Base-by-base conservation (phyloP, 2,888 invertebrate species). In the Ochropacha duplaris region DNA sequence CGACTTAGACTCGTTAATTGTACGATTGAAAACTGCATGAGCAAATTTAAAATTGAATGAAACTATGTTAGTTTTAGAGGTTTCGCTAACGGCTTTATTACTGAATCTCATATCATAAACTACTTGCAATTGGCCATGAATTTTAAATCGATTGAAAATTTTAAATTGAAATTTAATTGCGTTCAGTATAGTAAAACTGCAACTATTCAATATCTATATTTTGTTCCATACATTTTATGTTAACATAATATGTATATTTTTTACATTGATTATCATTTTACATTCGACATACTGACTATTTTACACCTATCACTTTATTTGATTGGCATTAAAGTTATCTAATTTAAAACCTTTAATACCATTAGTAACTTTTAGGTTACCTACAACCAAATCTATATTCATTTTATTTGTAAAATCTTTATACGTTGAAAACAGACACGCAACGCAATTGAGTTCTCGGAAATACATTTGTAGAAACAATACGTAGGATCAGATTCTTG, bases 21-120 rank as follows among this genome's bases (percentile, higher is more conserved):
- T 76, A 83, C 71, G 75, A 72, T 68, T 72, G 64, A 68, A 71
- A 79, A 75, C 79, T 56, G 66, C 59, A 59, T 62, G 69, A 59
- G 55, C 54, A 57, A 34, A 24, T 49, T 51, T 34, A 31, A 54
- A 57, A 63, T n/a, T 66, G 64, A 67, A 65, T 72, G 68, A 69
- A 73, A 72, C 74, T 77, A 82, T 84, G 84, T 85, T 86, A 85
- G 85, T 85, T 87, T 88, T 87, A 86, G 86, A 82, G 81, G 86
- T 84, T 86, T 83, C 76, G 79, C 85, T 85, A 82, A 83, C 87
- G 84, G 83, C 82, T 87, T 84, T 79, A 82, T 84, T 71, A 74
- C 74, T 78, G 78, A 79, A 78, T 79, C 52, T 52, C 31, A 34
- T 52, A 52, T 52, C 31, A 22, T 31, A 52, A 52, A 31, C 28